phyloP scores from a whole-genome alignment of 2,797 vertebrate species.

The Crossoptilon crossoptilon region DNA sequence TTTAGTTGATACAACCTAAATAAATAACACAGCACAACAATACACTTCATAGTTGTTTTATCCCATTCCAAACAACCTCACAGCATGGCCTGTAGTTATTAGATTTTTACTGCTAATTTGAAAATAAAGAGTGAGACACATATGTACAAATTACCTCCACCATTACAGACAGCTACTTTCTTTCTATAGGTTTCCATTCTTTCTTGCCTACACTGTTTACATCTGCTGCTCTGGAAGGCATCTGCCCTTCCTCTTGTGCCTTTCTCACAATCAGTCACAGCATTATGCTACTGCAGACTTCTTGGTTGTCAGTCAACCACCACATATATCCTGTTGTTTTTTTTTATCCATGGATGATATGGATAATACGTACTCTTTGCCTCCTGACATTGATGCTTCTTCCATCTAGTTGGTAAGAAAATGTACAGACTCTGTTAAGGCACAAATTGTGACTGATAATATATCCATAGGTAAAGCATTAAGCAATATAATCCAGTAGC shows the following conservation, averaged over 20 bases:
- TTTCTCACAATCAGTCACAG: background rate
- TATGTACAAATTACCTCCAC: background rate
- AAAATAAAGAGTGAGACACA: background rate
- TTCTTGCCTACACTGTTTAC: background rate
- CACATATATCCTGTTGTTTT: background rate
- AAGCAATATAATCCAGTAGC: background rate
- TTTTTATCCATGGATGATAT: background rate
- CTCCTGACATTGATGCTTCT: background rate
- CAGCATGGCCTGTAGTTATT: background rate
- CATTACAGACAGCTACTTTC: background rate
- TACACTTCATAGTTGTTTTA: background rate
- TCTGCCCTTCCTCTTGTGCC: background rate
- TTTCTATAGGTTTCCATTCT: background rate
- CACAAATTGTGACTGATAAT: background rate
- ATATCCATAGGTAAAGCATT: background rate
- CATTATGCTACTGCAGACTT: background rate
- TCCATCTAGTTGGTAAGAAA: background rate
- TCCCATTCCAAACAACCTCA: background rate
- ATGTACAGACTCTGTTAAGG: background rate
- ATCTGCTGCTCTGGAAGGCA: background rate
- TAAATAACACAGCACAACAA: background rate
- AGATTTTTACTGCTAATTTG: background rate
- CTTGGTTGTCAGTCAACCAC: constrained; percentile 28
- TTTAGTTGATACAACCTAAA: background rate
- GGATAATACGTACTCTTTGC: background rate